Evolutionary conservation across 2,888 invertebrate species (phyloP).

Genomic region (Drosophila neotestacea): DNA sequence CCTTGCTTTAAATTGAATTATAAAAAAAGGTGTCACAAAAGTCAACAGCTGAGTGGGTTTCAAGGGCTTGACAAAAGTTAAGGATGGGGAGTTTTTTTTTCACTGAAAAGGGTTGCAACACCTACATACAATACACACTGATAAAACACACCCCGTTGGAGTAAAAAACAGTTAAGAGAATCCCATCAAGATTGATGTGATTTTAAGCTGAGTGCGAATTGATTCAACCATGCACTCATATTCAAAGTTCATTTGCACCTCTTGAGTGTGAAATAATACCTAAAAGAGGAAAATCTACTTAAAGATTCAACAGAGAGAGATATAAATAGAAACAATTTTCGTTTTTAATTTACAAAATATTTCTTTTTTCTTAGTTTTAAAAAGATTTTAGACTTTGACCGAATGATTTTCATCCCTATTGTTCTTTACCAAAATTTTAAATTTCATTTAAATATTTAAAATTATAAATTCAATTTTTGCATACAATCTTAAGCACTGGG

Average conservation of each 20-base stretch:
- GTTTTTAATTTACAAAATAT: background rate
- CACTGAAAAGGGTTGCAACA: constrained; percentile 41
- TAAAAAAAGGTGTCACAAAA: constrained; percentile 70
- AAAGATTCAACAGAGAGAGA: background rate
- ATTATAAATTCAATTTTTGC: too few relatives aligned
- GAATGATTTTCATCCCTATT: background rate
- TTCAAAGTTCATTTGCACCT: constrained; percentile 27
- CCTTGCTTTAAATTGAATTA: constrained; percentile 70
- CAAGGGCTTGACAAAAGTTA: constrained; percentile 1
- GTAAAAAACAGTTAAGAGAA: constrained; percentile 4
- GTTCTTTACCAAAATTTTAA: too few relatives aligned
- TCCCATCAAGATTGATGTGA: constrained; percentile 52
- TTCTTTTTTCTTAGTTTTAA: background rate
- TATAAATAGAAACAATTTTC: background rate
- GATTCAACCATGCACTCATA: constrained; percentile 49
- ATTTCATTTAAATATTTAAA: too few relatives aligned
- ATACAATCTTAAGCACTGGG: too few relatives aligned
- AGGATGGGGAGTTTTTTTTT: background rate
- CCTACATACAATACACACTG: background rate
- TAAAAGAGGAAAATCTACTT: constrained; percentile 1
- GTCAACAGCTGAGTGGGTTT: constrained; percentile 57
- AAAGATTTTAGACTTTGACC: background rate
- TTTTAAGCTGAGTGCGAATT: constrained; percentile 61
- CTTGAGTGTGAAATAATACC: constrained; percentile 3
- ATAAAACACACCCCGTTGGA: background rate